phyloP scores from a whole-genome alignment of 2,113 vertebrate genomes.

The Tiliqua scincoides region DNA sequence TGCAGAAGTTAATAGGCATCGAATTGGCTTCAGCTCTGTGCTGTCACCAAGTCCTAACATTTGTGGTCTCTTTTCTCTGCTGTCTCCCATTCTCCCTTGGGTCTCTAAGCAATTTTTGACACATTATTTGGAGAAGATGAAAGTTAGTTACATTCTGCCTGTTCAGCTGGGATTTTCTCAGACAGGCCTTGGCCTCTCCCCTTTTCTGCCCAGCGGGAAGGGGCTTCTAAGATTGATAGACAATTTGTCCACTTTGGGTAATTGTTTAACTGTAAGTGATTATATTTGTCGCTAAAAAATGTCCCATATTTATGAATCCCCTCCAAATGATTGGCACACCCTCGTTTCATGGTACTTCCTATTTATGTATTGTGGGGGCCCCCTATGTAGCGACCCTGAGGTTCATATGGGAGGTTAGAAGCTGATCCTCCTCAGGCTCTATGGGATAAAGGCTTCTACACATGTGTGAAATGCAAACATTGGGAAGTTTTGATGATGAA shows the following conservation, averaged over 20 bases:
- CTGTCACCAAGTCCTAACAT: slow-evolving; percentile 22
- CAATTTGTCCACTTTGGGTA: background rate
- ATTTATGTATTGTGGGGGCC: slow-evolving; percentile 14
- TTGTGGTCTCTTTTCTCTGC: background rate
- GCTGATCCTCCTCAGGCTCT: background rate
- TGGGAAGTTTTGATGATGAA: background rate
- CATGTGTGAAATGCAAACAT: background rate
- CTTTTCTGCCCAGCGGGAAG: slow-evolving; percentile 5
- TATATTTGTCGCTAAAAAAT: slow-evolving; percentile 35
- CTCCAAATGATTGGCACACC: background rate
- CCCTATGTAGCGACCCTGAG: background rate
- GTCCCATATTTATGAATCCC: slow-evolving; percentile 9
- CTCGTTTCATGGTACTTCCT: slow-evolving; percentile 1
- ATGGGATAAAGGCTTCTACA: slow-evolving; percentile 1
- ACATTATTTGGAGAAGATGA: slow-evolving; percentile 8
- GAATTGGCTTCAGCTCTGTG: background rate
- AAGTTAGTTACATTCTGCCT: background rate
- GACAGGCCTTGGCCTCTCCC: background rate
- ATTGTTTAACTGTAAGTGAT: slow-evolving; percentile 22
- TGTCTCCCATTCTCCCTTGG: background rate
- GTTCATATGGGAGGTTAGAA: background rate
- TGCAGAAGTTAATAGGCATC: background rate
- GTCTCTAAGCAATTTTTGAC: slow-evolving; percentile 6
- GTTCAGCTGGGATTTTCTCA: slow-evolving; percentile 6
- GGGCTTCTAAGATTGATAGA: slow-evolving; percentile 4